Evolutionary conservation across 2,797 vertebrate species (phyloP), one percentile per base, ranked within the genome.

Genomic region (Tenualosa ilisha): DNA sequence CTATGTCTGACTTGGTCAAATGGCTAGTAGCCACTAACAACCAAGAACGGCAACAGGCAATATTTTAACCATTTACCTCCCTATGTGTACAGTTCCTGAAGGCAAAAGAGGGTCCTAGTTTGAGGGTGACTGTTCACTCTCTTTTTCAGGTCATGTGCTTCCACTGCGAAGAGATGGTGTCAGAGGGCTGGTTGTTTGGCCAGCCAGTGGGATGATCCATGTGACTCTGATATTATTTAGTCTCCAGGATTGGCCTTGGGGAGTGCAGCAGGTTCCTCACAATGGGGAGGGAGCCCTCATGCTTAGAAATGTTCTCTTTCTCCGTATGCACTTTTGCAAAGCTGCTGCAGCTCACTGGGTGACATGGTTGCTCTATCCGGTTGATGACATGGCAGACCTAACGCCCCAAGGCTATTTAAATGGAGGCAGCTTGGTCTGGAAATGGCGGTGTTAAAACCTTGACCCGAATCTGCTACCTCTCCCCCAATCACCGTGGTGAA

Each of bases 371-470:
- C 40, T 79, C 72, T 46, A 22, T 79, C 72, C 6, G 2, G 72
- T 46, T 1, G 6, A 17, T 79, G 72, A 46, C 72, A 79, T 37
- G 72, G 72, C 17, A 79, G 72, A 79, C 72, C 7, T 40, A 31
- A 31, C 65, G 15, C 65, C 68, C 68, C 37, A 79, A 46, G 72
- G 72, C 72, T 40, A 79, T 79, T n/a, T 24, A 9, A n/a, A 63
- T 9, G 59, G 6, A 43, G 40, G 15, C 40, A 79, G 54, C 20
- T 22, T 46, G 17, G 37, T 79, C 72, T 46, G 72, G 37, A 79
- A 79, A 79, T 79, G 72, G 72, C 20, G 22, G 72, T n/a, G 72
- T 79, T 79, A 22, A 79, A 79, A 79, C 37, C 72, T 46, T 79
- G 72, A 79, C 72, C 72, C 46, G 37, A 79, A 46, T 79, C 72